Percentiles rank a stretch among this genome's conserved stretches.
Evolutionary conservation across 2,888 invertebrate species (phyloP).

Genomic region (Therioaphis trifolii): DNA sequence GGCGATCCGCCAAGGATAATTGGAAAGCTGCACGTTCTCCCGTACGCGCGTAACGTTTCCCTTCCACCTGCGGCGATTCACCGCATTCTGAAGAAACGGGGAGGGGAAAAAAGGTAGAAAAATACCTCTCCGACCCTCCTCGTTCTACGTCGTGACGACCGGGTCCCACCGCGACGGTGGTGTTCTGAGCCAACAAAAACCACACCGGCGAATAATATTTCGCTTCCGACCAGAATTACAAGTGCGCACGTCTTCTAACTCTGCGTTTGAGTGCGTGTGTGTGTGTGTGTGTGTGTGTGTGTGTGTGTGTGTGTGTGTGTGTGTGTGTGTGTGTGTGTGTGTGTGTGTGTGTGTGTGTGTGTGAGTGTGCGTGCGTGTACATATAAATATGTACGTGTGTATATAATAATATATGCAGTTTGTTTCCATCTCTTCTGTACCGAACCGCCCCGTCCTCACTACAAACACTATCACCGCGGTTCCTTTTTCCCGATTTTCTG

Average conservation of each 20-base stretch:
- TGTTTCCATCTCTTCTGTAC: background rate
- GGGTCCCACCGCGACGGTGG: background rate
- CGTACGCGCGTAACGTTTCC: slow-evolving; percentile 36
- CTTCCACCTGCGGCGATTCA: slow-evolving; percentile 33
- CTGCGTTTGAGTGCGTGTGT: background rate
- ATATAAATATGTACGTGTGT: no score
- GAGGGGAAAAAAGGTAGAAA: slow-evolving; percentile 4
- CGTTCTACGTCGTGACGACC: background rate
- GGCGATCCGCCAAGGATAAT: slow-evolving; percentile 54
- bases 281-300: background rate
- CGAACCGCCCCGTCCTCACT: background rate
- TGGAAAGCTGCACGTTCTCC: slow-evolving; percentile 56
- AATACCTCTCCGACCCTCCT: background rate
- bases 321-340: no score
- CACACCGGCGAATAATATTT: slow-evolving; percentile 59
- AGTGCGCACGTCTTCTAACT: slow-evolving; percentile 34
- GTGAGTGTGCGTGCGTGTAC: no score
- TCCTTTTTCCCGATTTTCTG: background rate
- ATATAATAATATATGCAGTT: no score
- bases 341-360: no score
- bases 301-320: no score
- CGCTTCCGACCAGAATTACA: slow-evolving; percentile 57
- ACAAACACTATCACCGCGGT: background rate
- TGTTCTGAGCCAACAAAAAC: slow-evolving; percentile 42
- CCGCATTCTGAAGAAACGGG: no score